A percentile compares a stretch with the other conserved stretches of the same genome.
These are phyloP conservation scores for Oncopeltus fasciatus DNA, from an alignment of 1,140 invertebrate species.

Conservation along the genomic window DNA sequence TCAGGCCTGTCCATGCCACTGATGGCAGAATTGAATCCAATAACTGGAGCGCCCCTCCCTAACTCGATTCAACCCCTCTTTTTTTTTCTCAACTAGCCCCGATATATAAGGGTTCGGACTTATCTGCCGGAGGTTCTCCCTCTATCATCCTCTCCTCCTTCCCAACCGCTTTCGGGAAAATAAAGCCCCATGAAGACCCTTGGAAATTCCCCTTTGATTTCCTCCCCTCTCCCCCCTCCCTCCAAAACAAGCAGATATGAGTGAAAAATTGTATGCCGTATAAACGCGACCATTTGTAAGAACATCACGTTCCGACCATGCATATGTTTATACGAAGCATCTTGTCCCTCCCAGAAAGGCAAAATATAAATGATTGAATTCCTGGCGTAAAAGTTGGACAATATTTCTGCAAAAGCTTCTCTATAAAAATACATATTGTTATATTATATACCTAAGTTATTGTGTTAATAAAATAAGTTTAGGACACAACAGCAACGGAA, in stretches of 20 bases:
- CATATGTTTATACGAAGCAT: neutral
- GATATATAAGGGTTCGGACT: neutral
- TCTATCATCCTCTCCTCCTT: neutral
- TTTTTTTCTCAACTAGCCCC: neutral
- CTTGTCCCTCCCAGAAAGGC: neutral
- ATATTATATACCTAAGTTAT: too few relatives aligned
- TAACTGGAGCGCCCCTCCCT: neutral
- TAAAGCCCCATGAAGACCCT: neutral
- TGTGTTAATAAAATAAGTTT: too few relatives aligned
- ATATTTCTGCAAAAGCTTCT: too few relatives aligned
- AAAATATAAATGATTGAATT: neutral
- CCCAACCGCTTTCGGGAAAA: neutral
- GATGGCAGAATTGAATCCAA: neutral
- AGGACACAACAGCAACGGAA: too few relatives aligned
- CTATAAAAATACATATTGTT: too few relatives aligned
- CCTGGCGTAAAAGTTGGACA: too few relatives aligned
- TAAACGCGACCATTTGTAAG: neutral
- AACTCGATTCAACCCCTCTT: neutral
- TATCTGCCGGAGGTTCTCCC: neutral
- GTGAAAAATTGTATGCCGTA: neutral
- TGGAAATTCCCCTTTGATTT: neutral
- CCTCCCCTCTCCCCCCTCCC: too few relatives aligned
- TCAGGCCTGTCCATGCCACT: neutral
- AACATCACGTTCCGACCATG: neutral
- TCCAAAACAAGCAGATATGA: neutral